A percentile compares a stretch with the other conserved stretches of the same genome.
Conservation (phyloP, 2,797 vertebrate species). For the Myiotriccus ornatus region DNA sequence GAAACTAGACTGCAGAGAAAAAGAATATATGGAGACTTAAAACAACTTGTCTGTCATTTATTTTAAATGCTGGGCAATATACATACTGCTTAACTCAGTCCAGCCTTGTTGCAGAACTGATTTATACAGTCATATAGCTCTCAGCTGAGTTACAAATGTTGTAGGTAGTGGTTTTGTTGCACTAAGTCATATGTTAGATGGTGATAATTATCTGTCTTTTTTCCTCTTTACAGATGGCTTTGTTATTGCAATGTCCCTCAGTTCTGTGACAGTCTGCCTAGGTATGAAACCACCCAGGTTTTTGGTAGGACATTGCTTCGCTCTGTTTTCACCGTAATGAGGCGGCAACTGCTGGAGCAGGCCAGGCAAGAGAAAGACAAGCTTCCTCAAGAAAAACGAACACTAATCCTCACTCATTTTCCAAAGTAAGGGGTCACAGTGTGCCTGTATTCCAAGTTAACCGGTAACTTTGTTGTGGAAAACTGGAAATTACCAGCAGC, state of each 20-base stretch:
- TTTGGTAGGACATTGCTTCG: conserved; percentile 93
- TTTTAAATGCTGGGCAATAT: neutral
- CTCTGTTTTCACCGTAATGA: conserved; percentile 96
- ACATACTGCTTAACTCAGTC: neutral
- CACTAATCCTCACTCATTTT: conserved; percentile 97
- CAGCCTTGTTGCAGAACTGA: neutral
- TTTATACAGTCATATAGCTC: neutral
- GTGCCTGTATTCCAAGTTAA: neutral
- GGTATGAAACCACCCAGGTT: conserved; percentile 95
- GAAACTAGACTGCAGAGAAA: neutral
- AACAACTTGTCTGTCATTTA: conserved; percentile 1
- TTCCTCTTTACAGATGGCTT: conserved; percentile 84
- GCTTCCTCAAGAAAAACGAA: conserved; percentile 93
- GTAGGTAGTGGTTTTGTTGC: neutral
- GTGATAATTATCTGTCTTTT: neutral
- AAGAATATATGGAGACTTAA: neutral
- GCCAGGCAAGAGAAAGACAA: conserved; percentile 98
- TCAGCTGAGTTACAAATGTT: neutral
- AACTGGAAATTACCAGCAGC: neutral
- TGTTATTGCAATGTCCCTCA: conserved; percentile 98
- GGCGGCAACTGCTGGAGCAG: conserved; percentile 94
- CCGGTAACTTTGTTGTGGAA: neutral
- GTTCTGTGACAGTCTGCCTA: conserved; percentile 97
- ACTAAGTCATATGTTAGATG: neutral
- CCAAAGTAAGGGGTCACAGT: conserved; percentile 85